A percentile compares a stretch with the other conserved stretches of the same genome.
Evolutionary conservation across 2,888 invertebrate genomes (phyloP).

Genomic region (Cephus pygmeus): DNA sequence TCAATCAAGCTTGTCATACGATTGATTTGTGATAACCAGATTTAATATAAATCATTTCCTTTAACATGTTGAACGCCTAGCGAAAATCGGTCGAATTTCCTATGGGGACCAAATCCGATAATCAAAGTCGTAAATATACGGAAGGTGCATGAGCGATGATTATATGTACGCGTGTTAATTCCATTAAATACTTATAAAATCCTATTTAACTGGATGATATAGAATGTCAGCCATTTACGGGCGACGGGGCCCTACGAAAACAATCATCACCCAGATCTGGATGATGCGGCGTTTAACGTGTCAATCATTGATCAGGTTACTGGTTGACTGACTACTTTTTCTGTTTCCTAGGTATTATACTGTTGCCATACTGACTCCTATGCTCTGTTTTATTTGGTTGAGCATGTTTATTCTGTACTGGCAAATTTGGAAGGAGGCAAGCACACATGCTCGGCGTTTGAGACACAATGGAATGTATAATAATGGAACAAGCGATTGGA

Average conservation of each 20-base stretch:
- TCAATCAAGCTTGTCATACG: neutral
- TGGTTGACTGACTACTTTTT: neutral
- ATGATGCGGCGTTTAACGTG: too few relatives aligned
- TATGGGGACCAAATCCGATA: too few relatives aligned
- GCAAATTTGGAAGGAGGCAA: slow-evolving; percentile 83
- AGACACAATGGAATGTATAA: slow-evolving; percentile 71
- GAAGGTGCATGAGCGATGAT: too few relatives aligned
- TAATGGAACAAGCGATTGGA: slow-evolving; percentile 72
- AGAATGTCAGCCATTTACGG: too few relatives aligned
- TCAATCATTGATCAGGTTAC: neutral
- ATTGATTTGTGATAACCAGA: neutral
- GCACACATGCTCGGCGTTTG: slow-evolving; percentile 77
- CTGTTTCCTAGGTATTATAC: slow-evolving; percentile 41
- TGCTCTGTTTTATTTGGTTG: slow-evolving; percentile 79
- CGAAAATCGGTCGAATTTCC: too few relatives aligned
- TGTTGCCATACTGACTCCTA: slow-evolving; percentile 72
- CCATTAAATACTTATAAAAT: too few relatives aligned
- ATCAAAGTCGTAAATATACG: too few relatives aligned
- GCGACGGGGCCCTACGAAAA: too few relatives aligned
- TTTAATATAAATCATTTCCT: neutral
- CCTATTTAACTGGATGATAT: too few relatives aligned
- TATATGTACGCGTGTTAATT: too few relatives aligned
- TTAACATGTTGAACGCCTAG: neutral
- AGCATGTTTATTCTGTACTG: slow-evolving; percentile 81
- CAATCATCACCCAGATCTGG: too few relatives aligned